These are phyloP conservation scores for Sycophila texana DNA, from an alignment of 2,888 invertebrate species.

Conservation along the genomic window DNA sequence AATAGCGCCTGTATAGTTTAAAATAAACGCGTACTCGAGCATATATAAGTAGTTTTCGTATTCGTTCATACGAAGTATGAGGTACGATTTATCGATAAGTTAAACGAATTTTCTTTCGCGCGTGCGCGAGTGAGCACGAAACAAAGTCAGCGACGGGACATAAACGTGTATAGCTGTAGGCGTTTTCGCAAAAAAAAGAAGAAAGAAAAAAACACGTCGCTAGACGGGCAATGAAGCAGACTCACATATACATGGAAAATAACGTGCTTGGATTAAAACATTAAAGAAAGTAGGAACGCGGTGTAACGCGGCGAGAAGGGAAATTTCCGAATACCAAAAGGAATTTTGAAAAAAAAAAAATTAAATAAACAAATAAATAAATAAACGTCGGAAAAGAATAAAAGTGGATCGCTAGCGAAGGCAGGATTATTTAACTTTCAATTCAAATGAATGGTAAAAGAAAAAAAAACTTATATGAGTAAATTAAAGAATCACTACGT, in stretches of 20 bases:
- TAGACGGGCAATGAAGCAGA: slow-evolving; percentile 4
- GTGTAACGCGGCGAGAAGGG: slow-evolving; percentile 12
- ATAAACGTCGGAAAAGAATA: slow-evolving; percentile 13
- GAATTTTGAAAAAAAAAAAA: slow-evolving; percentile 2
- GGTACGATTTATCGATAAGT: slow-evolving; percentile 41
- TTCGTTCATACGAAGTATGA: slow-evolving; percentile 66
- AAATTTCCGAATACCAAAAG: not conserved
- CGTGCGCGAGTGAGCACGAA: slow-evolving; percentile 23
- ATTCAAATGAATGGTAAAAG: slow-evolving; percentile 63
- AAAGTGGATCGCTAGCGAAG: slow-evolving; percentile 41
- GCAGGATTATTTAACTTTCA: slow-evolving; percentile 55
- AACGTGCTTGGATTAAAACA: slow-evolving; percentile 1
- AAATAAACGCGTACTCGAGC: slow-evolving; percentile 31
- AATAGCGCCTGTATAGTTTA: slow-evolving; percentile 60
- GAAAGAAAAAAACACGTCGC: slow-evolving; percentile 20
- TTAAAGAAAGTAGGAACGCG: slow-evolving; percentile 6
- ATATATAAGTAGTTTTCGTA: slow-evolving; percentile 68
- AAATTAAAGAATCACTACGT: slow-evolving; percentile 68
- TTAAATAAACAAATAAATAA: slow-evolving; percentile 13
- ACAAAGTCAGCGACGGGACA: not conserved
- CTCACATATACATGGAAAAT: not conserved
- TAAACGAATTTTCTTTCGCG: slow-evolving; percentile 45
- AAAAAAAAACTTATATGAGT: slow-evolving; percentile 54
- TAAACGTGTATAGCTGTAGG: not conserved
- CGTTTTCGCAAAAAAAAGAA: slow-evolving; percentile 19